These are phyloP conservation scores for Cryptophagus acutangulus DNA, from an alignment of 2,888 invertebrate species.

Conservation along the genomic window DNA sequence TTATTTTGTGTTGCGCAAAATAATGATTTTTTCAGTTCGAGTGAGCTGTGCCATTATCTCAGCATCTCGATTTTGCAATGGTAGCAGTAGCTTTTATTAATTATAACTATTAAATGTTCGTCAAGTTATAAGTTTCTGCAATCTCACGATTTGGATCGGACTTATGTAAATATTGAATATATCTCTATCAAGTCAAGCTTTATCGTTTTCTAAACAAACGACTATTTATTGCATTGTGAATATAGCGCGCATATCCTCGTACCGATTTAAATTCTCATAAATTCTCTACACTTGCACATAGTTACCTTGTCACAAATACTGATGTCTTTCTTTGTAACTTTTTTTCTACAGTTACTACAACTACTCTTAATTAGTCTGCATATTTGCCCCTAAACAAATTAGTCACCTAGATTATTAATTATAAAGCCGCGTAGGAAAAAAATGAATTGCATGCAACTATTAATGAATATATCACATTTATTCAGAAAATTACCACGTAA, in stretches of 20 bases:
- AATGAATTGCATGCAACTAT: no score
- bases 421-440: no score
- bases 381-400: no score
- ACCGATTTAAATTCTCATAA: conserved; percentile 38
- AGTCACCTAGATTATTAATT: no score
- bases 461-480: no score
- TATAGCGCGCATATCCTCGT: conserved; percentile 39
- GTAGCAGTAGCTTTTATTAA: conserved; percentile 1
- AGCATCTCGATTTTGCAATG: no score
- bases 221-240: conserved; percentile 35
- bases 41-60: no score
- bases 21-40: no score
- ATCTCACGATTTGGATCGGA: not conserved
- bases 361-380: no score
- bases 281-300: conserved; percentile 29
- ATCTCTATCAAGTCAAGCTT: conserved; percentile 20
- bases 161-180: conserved; percentile 12
- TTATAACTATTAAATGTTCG: no score
- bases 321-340: conserved; percentile 38
- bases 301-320: conserved; percentile 44
- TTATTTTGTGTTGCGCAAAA: no score
- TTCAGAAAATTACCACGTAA: no score
- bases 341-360: conserved; percentile 20
- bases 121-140: not conserved
- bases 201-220: conserved; percentile 27